A percentile compares a stretch with the other conserved stretches of the same genome.
These are phyloP conservation scores for Mylabris phalerata DNA, from an alignment of 1,140 invertebrate genomes.

Conservation along the genomic window DNA sequence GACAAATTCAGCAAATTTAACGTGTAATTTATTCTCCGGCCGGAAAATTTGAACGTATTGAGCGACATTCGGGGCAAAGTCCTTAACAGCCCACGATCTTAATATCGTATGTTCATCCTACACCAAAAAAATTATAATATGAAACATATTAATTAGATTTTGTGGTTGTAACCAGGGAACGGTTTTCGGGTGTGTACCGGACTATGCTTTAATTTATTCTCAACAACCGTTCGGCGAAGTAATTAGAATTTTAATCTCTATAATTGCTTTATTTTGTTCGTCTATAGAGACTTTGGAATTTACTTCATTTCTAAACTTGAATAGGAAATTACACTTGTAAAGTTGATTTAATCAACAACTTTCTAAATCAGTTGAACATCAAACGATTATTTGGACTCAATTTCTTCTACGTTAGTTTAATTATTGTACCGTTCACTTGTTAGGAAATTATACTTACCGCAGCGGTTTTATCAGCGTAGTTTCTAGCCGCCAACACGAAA, in stretches of 20 bases:
- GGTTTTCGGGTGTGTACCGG: no score
- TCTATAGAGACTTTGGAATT: no score
- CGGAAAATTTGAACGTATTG: conserved; percentile 98
- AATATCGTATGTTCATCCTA: conserved; percentile 95
- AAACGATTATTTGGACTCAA: no score
- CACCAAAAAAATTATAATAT: conserved; percentile 14
- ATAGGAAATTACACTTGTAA: no score
- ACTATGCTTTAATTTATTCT: not conserved
- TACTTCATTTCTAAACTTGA: no score
- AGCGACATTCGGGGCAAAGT: conserved; percentile 91
- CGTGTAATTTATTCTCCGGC: conserved; percentile 96
- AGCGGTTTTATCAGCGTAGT: conserved; percentile 94
- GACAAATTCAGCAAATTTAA: conserved; percentile 95
- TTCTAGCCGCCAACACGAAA: conserved; percentile 88
- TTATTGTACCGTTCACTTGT: no score
- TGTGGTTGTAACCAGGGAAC: not conserved
- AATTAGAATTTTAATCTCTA: conserved; percentile 1
- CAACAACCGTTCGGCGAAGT: not conserved
- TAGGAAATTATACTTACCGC: conserved; percentile 54
- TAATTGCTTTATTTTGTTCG: not conserved
- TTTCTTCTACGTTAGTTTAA: no score
- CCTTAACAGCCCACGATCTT: conserved; percentile 96
- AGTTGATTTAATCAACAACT: no score
- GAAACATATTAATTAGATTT: conserved; percentile 1
- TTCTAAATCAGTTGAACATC: no score